Evolutionary conservation across 2,113 vertebrate species (phyloP).

Genomic region (Embiotoca jacksoni): DNA sequence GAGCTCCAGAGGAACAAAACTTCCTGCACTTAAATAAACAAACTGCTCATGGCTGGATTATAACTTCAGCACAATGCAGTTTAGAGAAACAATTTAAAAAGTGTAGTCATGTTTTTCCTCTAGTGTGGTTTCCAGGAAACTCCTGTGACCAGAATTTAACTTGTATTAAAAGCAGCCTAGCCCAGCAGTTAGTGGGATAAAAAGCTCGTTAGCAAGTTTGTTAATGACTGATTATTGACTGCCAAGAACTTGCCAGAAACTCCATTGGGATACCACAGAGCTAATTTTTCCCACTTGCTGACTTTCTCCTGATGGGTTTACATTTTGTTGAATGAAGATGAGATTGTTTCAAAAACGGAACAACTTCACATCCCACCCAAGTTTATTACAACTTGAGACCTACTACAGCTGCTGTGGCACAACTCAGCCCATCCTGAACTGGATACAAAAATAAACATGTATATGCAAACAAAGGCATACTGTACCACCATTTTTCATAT

Average conservation of each 20-base stretch:
- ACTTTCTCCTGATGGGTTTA: neutral
- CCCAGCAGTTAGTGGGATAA: slow-evolving; percentile 33
- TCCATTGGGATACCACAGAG: neutral
- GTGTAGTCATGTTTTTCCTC: neutral
- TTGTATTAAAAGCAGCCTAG: slow-evolving; percentile 4
- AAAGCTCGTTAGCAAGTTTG: slow-evolving; percentile 37
- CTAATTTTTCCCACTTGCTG: neutral
- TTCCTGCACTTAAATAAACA: too few relatives aligned
- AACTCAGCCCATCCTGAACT: neutral
- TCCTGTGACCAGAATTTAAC: neutral
- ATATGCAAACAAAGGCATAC: neutral
- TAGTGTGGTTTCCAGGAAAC: neutral
- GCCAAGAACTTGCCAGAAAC: neutral
- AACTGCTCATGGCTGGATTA: too few relatives aligned
- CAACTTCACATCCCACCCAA: neutral
- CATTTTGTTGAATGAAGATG: neutral
- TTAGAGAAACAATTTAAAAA: too few relatives aligned
- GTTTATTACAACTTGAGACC: neutral
- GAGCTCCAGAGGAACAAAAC: neutral
- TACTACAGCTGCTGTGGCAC: neutral
- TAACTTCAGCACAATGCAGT: too few relatives aligned
- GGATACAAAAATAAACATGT: too few relatives aligned
- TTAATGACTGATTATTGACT: slow-evolving; percentile 35
- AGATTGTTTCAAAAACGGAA: neutral
- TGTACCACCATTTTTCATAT: neutral